Conservation (phyloP, 2,113 vertebrate species). For the Oreochromis niloticus region DNA sequence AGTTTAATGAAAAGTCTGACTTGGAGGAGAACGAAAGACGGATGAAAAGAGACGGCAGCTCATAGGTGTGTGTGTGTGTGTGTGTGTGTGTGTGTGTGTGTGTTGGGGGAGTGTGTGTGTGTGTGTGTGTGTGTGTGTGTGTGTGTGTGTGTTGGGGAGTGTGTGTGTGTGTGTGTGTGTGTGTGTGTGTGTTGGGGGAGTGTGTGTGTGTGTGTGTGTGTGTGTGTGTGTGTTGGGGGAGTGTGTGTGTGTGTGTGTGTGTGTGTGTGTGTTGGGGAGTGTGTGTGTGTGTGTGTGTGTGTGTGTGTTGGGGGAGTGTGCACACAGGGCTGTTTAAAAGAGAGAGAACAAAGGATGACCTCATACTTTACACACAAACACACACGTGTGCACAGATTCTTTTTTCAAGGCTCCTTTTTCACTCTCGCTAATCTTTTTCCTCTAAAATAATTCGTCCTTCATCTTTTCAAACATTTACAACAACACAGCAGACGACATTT, state of each 20-base stretch:
- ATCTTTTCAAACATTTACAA: background rate
- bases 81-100: background rate
- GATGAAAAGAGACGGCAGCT: conserved; percentile 42
- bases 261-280: background rate
- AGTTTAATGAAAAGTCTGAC: conserved; percentile 67
- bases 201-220: background rate
- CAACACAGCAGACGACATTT: background rate
- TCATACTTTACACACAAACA: conserved; percentile 19
- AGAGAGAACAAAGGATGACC: conserved; percentile 28
- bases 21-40: conserved; percentile 5
- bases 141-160: too few species aligned
- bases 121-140: background rate
- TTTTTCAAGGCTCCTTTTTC: background rate
- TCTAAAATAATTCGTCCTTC: background rate
- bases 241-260: background rate
- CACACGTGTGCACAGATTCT: background rate
- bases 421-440: background rate
- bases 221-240: background rate
- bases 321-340: background rate
- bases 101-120: background rate
- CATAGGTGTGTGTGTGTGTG: background rate
- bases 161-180: background rate
- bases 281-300: background rate
- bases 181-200: background rate
- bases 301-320: background rate